These are phyloP conservation scores for Psilopogon haemacephalus DNA, from an alignment of 2,113 vertebrate species.

Conservation along the genomic window DNA sequence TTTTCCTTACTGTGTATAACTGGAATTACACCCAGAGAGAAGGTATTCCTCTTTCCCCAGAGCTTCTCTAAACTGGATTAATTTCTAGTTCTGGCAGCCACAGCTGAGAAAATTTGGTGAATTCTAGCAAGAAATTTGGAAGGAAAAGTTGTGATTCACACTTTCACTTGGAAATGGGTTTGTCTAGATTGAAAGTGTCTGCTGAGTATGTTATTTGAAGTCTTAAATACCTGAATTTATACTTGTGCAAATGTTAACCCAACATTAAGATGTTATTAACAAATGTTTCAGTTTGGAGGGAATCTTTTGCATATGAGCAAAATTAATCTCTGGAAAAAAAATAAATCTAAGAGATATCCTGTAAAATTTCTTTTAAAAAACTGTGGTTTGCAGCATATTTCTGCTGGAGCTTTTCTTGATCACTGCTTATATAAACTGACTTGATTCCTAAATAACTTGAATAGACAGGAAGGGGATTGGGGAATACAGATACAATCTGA, in stretches of 20 bases:
- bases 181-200: neutral
- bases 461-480: neutral
- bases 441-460: slow-evolving; percentile 16
- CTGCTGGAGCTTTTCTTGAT: neutral
- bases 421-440: neutral
- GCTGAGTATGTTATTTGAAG: neutral
- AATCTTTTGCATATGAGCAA: neutral
- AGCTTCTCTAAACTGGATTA: neutral
- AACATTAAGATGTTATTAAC: neutral
- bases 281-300: neutral
- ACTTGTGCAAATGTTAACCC: neutral
- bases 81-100: neutral
- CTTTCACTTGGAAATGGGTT: neutral
- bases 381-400: neutral
- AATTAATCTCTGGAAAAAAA: neutral
- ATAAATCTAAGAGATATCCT: neutral
- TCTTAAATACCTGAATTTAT: neutral
- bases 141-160: neutral
- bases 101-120: neutral
- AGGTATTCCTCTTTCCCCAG: neutral
- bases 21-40: neutral
- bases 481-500: slow-evolving; percentile 33
- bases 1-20: neutral
- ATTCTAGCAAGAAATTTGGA: neutral
- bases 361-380: neutral